Conservation (phyloP, 2,113 vertebrate genomes). For the cat (Felis catus) region F.catus_Fca126_mat1.0 CM031426.1:48088001-48088500, state of each 20-base stretch:
- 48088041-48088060: background rate
- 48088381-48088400: background rate
- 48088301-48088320: background rate
- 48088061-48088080: background rate
- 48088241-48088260: background rate
- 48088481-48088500: background rate
- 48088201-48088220: background rate
- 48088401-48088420: background rate
- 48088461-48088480: background rate
- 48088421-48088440: background rate
- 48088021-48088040: background rate
- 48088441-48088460: background rate
- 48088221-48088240: background rate
- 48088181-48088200: background rate
- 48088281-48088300: background rate
- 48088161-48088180: background rate
- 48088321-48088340: background rate
- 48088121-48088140: background rate
- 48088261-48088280: background rate
- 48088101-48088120: background rate
- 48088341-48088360: background rate
- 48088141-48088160: background rate
- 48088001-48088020: background rate
- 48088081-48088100: background rate
- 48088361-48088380: background rate